These are phyloP conservation scores for Parapsyche elsis DNA, from an alignment of 1,140 invertebrate species.

Conservation along the genomic window DNA sequence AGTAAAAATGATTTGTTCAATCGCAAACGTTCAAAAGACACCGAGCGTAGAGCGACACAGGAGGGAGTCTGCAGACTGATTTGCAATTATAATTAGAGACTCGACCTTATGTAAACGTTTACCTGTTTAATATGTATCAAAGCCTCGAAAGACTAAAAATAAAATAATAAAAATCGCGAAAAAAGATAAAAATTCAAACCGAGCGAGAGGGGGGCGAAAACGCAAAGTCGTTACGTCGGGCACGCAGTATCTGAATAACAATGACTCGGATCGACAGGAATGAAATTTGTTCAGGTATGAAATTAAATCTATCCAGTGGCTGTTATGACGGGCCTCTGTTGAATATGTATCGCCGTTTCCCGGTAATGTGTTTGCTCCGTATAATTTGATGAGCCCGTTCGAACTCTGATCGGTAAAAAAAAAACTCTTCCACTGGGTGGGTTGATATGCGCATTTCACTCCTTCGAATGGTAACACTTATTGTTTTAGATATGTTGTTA, in stretches of 20 bases:
- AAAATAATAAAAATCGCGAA: background rate
- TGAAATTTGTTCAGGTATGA: constrained; percentile 52
- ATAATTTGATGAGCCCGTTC: constrained; percentile 19
- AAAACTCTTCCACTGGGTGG: too few species aligned
- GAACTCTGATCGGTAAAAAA: too few species aligned
- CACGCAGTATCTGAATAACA: constrained; percentile 50
- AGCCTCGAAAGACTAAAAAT: constrained; percentile 35
- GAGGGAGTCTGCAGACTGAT: constrained; percentile 29
- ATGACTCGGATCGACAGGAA: constrained; percentile 41
- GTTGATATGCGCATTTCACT: too few species aligned
- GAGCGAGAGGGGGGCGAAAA: background rate
- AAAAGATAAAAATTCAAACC: constrained; percentile 51
- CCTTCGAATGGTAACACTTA: too few species aligned
- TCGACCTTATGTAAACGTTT: constrained; percentile 51
- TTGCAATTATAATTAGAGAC: constrained; percentile 51
- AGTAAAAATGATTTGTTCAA: background rate
- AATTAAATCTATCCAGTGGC: constrained; percentile 41
- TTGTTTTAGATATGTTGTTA: too few species aligned
- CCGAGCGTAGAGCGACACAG: constrained; percentile 14
- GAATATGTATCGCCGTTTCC: constrained; percentile 47
- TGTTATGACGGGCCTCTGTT: constrained; percentile 37
- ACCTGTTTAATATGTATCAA: constrained; percentile 56
- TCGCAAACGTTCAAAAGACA: background rate
- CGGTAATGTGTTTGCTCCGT: constrained; percentile 12
- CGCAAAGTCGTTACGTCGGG: constrained; percentile 2